Evolutionary conservation across 1,140 invertebrate genomes (phyloP).

Genomic region (Drosophila obscura): DNA sequence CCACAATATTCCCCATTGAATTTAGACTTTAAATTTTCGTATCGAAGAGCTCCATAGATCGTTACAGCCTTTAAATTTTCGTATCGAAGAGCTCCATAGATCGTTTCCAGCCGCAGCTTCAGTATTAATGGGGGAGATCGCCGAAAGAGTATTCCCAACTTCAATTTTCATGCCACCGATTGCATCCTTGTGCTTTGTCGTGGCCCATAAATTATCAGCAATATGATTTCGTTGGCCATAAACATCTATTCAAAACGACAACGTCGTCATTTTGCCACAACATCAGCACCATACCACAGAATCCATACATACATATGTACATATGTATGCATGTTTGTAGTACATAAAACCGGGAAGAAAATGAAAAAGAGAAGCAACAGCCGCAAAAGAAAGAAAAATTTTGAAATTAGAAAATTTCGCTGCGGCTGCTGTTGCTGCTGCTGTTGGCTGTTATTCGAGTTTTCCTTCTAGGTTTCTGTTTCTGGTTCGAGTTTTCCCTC

Average conservation of each 20-base stretch:
- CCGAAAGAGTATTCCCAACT: constrained; percentile 11
- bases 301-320: constrained; percentile 16
- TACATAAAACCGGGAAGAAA: constrained; percentile 41
- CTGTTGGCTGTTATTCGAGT: constrained; percentile 48
- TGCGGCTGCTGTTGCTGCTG: constrained; percentile 20
- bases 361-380: constrained; percentile 14
- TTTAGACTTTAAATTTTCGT: too few relatives aligned
- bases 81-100: neutral
- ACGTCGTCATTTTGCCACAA: constrained; percentile 52
- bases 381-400: constrained; percentile 37
- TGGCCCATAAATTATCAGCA: constrained; percentile 69
- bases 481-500: too few relatives aligned
- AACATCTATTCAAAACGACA: constrained; percentile 75
- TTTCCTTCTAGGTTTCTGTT: too few relatives aligned
- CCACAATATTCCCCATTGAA: too few relatives aligned
- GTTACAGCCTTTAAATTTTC: too few relatives aligned
- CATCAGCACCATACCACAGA: neutral
- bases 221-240: constrained; percentile 73
- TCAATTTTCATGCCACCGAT: constrained; percentile 2
- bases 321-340: constrained; percentile 7
- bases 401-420: constrained; percentile 77
- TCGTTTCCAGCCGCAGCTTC: neutral
- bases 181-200: constrained; percentile 6
- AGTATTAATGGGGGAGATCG: neutral
- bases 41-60: neutral